Evolutionary conservation across 2,888 invertebrate species (phyloP), one percentile per base, ranked within the genome.

Genomic region (Xylota segnis): DNA sequence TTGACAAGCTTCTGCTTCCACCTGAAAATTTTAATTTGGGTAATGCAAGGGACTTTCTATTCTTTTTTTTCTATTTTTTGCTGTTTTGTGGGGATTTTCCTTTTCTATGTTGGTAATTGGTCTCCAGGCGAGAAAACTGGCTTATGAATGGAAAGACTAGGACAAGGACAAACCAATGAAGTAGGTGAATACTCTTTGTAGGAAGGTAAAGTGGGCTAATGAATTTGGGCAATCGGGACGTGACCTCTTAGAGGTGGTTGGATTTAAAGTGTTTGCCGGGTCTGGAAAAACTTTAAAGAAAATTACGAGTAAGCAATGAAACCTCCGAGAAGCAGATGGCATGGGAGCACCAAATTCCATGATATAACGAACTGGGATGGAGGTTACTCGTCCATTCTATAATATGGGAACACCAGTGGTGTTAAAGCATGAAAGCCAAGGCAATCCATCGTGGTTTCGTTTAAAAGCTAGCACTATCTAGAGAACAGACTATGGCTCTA

Each of bases 111-210:
- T 59, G 40, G 47, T 34, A 59, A 75, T 75, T 68, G 68, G 75
- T 63, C 63, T 56, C 63, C 5, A 72, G 71, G 72, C 61, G 61
- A 43, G n/a, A 83, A 63, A 83, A 66, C 72, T 74, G 59, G 65
- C 52, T 71, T 83, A 66, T 58, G 59, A 61, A 78, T 45, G 65
- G 34, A 23, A 6, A 61, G 79, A 74, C 79, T 83, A 79, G 83
- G 66, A 61, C 83, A 78, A 83, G 78, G 78, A 79, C 83, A 68
- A 74, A 74, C 16, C n/a, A 66, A 65, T 71, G 47, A 70, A 16
- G 63, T 54, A 40, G 23, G 34, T 37, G 6, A 2, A 5, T 32
- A 16, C 10, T 27, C 5, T 34, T 52, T 34, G 23, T 34, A 58
- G 0, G 7, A 7, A 5, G 32, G 2, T 23, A 14, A 14, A 18